phyloP scores from a whole-genome alignment of 2,888 invertebrate genomes.

The Euzetes globulus region DNA sequence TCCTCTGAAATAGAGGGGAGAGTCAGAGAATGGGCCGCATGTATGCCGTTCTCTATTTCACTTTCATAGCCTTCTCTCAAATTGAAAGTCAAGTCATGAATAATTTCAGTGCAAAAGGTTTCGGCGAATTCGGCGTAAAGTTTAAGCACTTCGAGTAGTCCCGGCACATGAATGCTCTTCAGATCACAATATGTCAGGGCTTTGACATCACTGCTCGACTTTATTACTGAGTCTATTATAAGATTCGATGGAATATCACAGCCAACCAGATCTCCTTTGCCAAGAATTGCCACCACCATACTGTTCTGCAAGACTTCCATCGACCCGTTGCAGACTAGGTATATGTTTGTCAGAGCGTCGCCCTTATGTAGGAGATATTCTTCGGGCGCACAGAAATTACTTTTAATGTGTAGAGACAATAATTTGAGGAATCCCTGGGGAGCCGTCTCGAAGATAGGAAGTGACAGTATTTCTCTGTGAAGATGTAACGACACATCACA shows the following conservation, averaged over 20 bases:
- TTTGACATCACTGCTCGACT: constrained; percentile 89
- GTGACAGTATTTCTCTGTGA: constrained; percentile 82
- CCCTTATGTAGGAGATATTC: constrained; percentile 90
- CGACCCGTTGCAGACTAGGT: constrained; percentile 91
- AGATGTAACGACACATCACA: constrained; percentile 94
- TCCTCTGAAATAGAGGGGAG: constrained; percentile 91
- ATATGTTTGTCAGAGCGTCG: constrained; percentile 84
- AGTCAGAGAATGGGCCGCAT: constrained; percentile 63
- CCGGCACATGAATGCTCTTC: constrained; percentile 84
- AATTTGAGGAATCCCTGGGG: constrained; percentile 89
- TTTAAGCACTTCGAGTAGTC: constrained; percentile 76
- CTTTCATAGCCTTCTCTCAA: constrained; percentile 85
- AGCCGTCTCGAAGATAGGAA: constrained; percentile 88
- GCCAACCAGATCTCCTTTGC: constrained; percentile 94
- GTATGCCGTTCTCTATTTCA: constrained; percentile 49
- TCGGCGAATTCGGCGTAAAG: constrained; percentile 91
- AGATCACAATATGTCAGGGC: constrained; percentile 93
- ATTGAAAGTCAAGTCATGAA: constrained; percentile 90
- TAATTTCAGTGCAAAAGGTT: constrained; percentile 86
- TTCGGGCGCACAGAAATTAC: constrained; percentile 92
- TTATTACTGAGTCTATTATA: constrained; percentile 61
- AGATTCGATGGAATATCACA: constrained; percentile 72
- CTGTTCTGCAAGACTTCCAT: constrained; percentile 95
- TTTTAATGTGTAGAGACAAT: constrained; percentile 80
- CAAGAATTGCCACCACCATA: constrained; percentile 93